Conservation (phyloP, 2,113 vertebrate genomes). For the Circaetus gallicus region DNA sequence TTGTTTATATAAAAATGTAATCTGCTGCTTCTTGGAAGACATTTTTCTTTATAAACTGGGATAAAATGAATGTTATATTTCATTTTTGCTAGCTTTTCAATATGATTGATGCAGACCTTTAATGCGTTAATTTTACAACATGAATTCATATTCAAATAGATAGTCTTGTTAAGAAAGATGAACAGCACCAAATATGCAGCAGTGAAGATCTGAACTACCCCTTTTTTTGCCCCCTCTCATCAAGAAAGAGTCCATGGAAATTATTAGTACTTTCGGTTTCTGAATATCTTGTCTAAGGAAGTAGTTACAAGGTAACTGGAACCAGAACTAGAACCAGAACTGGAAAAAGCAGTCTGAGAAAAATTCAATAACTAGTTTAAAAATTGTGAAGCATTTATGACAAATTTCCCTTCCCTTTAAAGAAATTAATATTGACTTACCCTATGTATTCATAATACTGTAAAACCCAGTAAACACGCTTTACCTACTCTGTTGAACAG, state of each 20-base stretch:
- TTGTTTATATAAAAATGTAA: slow-evolving; percentile 39
- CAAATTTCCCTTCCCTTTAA: neutral
- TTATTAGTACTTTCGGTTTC: neutral
- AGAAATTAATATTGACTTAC: neutral
- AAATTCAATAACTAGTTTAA: neutral
- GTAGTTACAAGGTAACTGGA: neutral
- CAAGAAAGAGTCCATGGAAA: neutral
- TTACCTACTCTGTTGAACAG: neutral
- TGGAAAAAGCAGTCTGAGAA: neutral
- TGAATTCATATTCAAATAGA: slow-evolving; percentile 42
- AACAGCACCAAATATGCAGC: neutral
- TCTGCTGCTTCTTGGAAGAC: neutral
- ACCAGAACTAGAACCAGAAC: neutral
- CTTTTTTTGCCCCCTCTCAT: no score
- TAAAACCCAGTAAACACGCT: neutral
- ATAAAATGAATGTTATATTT: slow-evolving; percentile 43
- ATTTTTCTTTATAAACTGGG: slow-evolving; percentile 26
- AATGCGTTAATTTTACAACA: slow-evolving; percentile 48
- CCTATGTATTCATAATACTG: neutral
- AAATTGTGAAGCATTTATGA: neutral
- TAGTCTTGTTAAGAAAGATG: slow-evolving; percentile 34
- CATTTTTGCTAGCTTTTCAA: slow-evolving; percentile 58
- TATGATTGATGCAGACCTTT: slow-evolving; percentile 44
- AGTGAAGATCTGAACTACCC: neutral
- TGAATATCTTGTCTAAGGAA: neutral